These are phyloP conservation scores for Drosophila ambigua DNA, from an alignment of 1,140 invertebrate genomes.

Conservation along the genomic window DNA sequence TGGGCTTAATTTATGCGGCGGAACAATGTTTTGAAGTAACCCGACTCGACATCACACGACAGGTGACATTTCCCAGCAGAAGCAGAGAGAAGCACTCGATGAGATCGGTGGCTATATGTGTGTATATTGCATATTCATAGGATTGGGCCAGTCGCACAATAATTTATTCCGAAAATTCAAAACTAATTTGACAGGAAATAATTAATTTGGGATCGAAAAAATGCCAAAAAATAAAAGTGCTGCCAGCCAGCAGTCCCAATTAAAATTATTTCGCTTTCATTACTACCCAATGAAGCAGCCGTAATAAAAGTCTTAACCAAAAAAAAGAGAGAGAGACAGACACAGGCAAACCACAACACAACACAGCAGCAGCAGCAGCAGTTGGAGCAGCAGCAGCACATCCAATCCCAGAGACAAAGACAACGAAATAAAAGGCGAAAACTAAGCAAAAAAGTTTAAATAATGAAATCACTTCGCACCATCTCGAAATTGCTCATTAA, in stretches of 20 bases:
- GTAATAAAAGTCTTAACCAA: slow-evolving; percentile 66
- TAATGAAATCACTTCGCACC: slow-evolving; percentile 84
- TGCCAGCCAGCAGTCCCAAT: slow-evolving; percentile 60
- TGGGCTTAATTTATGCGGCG: slow-evolving; percentile 72
- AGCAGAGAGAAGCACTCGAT: neutral
- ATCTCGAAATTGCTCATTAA: slow-evolving; percentile 84
- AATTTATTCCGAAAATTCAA: slow-evolving; percentile 70
- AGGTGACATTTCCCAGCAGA: slow-evolving; percentile 64
- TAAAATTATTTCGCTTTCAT: slow-evolving; percentile 82
- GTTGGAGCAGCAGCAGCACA: slow-evolving; percentile 8
- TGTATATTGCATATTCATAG: slow-evolving; percentile 67
- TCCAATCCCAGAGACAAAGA: slow-evolving; percentile 45
- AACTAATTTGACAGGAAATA: slow-evolving; percentile 81
- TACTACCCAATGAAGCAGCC: slow-evolving; percentile 71
- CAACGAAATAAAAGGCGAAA: slow-evolving; percentile 50
- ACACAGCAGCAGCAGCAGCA: slow-evolving; percentile 7
- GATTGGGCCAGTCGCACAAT: slow-evolving; percentile 6
- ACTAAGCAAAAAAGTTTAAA: slow-evolving; percentile 70
- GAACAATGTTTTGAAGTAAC: slow-evolving; percentile 70
- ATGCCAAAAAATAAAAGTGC: slow-evolving; percentile 42
- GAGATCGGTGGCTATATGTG: neutral
- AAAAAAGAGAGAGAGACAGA: slow-evolving; percentile 14
- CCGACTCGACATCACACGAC: slow-evolving; percentile 40
- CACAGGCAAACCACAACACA: slow-evolving; percentile 15
- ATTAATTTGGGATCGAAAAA: slow-evolving; percentile 71